Base-by-base conservation (phyloP, 2,113 vertebrate genomes). In the Artemisiospiza belli region DNA sequence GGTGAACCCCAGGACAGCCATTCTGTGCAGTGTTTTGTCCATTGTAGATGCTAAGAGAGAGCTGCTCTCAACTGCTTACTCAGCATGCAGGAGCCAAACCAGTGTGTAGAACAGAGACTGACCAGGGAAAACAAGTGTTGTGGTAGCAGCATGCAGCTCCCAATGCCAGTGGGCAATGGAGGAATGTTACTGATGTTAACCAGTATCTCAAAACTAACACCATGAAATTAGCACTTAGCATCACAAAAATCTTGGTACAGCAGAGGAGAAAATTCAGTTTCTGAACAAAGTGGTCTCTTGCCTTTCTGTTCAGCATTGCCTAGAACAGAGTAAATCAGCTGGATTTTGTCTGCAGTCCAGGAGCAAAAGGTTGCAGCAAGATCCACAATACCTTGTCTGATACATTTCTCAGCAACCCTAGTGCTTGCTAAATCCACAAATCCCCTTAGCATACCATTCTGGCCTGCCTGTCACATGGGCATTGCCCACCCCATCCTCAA, bases 151-250 rank as follows among this genome's bases (percentile, higher is more conserved):
- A 23, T 59, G 59, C 47, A 70, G 79, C 43, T 90, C 64, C 68
- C 3, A 1, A 19, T 83, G 86, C 68, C 76, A 85, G 72, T 67
- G 83, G 66, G 72, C 52, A 31, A 47, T 14, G 31, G 52, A 90
- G 61, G 89, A 87, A 83, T 83, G 84, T 83, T 92, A 83, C 81
- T 89, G 92, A 90, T 92, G 35, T 44, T 88, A 89, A 68, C 90
- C 95, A 83, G 73, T 86, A 93, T 94, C 94, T 97, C 94, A 91
- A 74, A 96, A 70, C 82, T 92, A 97, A 92, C 90, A 72, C 84
- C 67, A n/a, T 82, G 73, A 95, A 97, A 95, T 89, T 84, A 61
- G 87, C 69, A 92, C 89, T 96, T 96, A 92, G 46, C 79, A 47
- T 93, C 83, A 43, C 43, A 92, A 61, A 90, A 90, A 33, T 58